Evolutionary conservation across 2,888 invertebrate species (phyloP).

Genomic region (Lagria hirta): DNA sequence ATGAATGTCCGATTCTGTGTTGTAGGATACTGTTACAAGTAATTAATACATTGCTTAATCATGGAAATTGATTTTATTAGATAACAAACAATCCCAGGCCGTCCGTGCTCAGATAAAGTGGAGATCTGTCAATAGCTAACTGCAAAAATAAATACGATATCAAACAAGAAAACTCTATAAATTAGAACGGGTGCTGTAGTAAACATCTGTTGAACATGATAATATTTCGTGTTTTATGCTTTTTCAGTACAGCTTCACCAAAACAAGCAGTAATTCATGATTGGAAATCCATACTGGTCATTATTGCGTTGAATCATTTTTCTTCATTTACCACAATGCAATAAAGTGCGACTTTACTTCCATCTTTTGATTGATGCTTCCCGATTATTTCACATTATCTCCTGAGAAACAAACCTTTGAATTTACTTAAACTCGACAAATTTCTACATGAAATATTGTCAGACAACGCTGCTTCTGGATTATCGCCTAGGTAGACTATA

Average conservation of each 20-base stretch:
- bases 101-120: too few species aligned
- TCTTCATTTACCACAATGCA: slow-evolving; percentile 25
- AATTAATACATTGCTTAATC: slow-evolving; percentile 35
- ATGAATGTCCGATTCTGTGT: slow-evolving; percentile 27
- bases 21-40: slow-evolving; percentile 31
- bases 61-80: slow-evolving; percentile 33
- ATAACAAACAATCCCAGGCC: too few species aligned
- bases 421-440: slow-evolving; percentile 17
- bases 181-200: slow-evolving; percentile 8
- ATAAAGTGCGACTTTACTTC: slow-evolving; percentile 18
- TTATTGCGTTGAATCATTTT: slow-evolving; percentile 18
- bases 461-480: too few species aligned
- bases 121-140: too few species aligned
- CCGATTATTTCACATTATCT: slow-evolving; percentile 20
- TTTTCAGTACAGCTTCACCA: slow-evolving; percentile 12
- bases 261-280: slow-evolving; percentile 20
- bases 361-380: slow-evolving; percentile 20
- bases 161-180: slow-evolving; percentile 10
- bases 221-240: slow-evolving; percentile 19
- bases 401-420: slow-evolving; percentile 17
- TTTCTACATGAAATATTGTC: too few species aligned
- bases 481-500: too few species aligned
- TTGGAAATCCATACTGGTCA: slow-evolving; percentile 21
- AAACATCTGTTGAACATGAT: slow-evolving; percentile 18
- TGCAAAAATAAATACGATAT: too few species aligned